A percentile compares a stretch with the other conserved stretches of the same genome.
phyloP scores from a whole-genome alignment of 2,113 vertebrate genomes.

The Columba janthina region DNA sequence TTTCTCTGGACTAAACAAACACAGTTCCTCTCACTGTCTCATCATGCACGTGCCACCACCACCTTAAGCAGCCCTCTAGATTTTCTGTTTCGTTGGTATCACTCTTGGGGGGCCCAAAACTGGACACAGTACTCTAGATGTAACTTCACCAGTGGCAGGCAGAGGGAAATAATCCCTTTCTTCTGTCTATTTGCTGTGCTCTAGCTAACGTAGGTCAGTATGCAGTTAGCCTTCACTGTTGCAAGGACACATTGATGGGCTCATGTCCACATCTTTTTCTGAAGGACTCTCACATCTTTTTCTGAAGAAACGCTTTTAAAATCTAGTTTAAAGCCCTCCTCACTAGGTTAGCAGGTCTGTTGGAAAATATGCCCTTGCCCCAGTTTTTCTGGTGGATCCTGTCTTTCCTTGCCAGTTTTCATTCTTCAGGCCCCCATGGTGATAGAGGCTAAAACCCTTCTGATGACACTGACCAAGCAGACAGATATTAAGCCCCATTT shows the following conservation, averaged over 20 bases:
- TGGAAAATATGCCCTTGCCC: background rate
- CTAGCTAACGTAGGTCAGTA: background rate
- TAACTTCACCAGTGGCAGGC: background rate
- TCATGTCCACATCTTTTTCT: background rate
- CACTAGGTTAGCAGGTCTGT: background rate
- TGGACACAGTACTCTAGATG: background rate
- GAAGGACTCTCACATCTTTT: background rate
- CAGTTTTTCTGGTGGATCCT: background rate
- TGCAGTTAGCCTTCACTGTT: background rate
- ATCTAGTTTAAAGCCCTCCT: background rate
- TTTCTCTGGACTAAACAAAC: background rate
- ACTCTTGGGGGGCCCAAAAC: background rate
- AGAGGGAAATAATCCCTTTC: background rate
- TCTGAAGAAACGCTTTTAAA: background rate
- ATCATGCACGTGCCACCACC: background rate
- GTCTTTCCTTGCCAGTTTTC: background rate
- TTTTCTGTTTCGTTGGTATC: background rate
- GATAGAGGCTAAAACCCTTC: background rate
- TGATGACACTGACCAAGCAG: background rate
- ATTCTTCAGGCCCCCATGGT: background rate
- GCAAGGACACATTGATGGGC: background rate
- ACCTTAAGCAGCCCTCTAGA: background rate
- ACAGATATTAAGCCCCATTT: background rate
- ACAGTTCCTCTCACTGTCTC: background rate
- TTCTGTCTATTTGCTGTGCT: background rate